Percentiles rank a stretch among this genome's conserved stretches.
Conservation (phyloP, 2,113 vertebrate genomes). For the Pionites leucogaster region DNA sequence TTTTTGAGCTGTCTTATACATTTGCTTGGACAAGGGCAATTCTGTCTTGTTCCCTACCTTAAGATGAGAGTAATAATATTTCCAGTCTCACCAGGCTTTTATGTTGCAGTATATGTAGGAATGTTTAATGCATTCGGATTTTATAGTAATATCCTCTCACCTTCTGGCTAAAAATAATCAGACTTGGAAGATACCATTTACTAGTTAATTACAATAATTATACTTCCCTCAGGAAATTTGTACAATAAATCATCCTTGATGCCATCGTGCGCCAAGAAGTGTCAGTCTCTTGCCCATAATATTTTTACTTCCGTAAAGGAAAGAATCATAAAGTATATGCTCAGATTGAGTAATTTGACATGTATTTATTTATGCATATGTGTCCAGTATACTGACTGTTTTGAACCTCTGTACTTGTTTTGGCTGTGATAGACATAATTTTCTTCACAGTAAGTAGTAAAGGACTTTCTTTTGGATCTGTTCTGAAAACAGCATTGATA, state of each 20-base stretch:
- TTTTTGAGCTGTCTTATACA: background rate
- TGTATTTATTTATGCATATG: background rate
- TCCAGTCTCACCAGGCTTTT: background rate
- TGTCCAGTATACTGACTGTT: background rate
- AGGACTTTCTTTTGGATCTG: background rate
- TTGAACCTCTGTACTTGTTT: background rate
- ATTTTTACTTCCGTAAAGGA: background rate
- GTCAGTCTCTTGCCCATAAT: background rate
- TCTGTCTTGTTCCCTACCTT: background rate
- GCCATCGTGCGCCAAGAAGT: background rate
- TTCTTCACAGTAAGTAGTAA: background rate
- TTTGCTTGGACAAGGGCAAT: background rate
- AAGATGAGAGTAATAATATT: background rate
- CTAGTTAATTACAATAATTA: slow-evolving; percentile 23
- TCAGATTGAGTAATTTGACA: background rate
- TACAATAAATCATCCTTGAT: background rate
- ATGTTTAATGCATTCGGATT: background rate
- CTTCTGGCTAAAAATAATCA: background rate
- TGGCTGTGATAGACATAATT: background rate
- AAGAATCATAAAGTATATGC: background rate
- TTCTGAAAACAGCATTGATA: background rate
- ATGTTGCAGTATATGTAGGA: background rate
- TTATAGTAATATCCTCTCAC: background rate
- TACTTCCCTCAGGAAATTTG: background rate
- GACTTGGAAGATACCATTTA: background rate